Percentiles rank a stretch among this genome's conserved stretches.
These are phyloP conservation scores for Theocolax elegans DNA, from an alignment of 1,140 invertebrate species.

Conservation along the genomic window DNA sequence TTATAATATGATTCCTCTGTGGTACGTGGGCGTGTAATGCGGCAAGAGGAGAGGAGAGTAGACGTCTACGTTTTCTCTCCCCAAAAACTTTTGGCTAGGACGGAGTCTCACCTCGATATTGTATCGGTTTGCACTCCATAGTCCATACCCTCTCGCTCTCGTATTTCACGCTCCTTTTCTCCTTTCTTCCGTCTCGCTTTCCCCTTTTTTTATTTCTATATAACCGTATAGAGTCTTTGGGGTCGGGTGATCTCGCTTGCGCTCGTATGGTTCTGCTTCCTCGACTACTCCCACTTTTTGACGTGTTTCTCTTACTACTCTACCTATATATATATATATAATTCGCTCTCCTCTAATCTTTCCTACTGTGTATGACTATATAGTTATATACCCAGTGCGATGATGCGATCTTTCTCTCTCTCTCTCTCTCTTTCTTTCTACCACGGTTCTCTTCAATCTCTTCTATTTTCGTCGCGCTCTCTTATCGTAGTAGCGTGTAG, in stretches of 20 bases:
- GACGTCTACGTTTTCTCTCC: not conserved
- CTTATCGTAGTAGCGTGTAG: not conserved
- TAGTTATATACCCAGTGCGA: too few relatives aligned
- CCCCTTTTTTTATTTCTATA: not conserved
- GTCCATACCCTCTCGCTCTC: constrained; percentile 15
- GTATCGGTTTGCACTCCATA: not conserved
- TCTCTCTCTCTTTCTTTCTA: constrained; percentile 5
- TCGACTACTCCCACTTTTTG: constrained; percentile 42
- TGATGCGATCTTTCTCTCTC: not conserved
- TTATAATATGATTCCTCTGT: too few relatives aligned
- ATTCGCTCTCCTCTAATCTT: not conserved
- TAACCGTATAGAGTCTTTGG: too few relatives aligned
- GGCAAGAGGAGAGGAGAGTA: too few relatives aligned
- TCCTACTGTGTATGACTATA: too few relatives aligned
- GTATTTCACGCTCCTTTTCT: constrained; percentile 31
- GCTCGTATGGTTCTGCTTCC: not conserved
- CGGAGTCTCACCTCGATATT: constrained; percentile 25
- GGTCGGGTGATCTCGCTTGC: not conserved
- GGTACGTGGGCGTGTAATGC: not conserved
- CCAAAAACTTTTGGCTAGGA: too few relatives aligned
- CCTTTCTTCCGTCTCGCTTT: not conserved
- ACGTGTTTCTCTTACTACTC: constrained; percentile 30
- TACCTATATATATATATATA: constrained; percentile 14
- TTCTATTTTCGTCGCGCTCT: not conserved
- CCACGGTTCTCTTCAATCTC: not conserved